Conservation (phyloP, 2,113 vertebrate species). For the Psilopsiagon aurifrons region DNA sequence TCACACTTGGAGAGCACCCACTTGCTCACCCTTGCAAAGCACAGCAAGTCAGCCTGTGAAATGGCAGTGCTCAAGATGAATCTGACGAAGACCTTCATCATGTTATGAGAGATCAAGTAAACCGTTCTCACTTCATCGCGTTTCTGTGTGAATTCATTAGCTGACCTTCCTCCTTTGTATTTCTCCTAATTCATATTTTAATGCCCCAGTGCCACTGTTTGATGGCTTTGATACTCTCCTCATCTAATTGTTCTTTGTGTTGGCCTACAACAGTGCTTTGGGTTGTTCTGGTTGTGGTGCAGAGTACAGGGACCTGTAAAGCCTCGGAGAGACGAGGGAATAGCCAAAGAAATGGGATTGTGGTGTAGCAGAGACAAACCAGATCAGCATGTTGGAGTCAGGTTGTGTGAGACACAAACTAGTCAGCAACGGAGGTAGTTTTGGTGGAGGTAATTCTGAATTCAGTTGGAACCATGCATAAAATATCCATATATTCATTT, state of each 20-base stretch:
- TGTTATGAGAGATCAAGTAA: background rate
- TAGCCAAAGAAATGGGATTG: background rate
- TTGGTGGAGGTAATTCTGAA: background rate
- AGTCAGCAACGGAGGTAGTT: background rate
- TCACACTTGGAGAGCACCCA: background rate
- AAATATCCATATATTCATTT: background rate
- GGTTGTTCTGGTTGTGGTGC: background rate
- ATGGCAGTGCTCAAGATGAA: background rate
- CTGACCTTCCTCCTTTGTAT: background rate
- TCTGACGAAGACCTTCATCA: background rate
- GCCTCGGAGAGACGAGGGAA: rapidly evolving
- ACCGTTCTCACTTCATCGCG: background rate
- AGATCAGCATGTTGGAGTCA: background rate
- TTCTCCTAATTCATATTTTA: background rate
- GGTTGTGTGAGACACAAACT: background rate
- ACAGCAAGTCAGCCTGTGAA: background rate
- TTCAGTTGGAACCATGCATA: background rate
- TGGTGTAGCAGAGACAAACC: background rate
- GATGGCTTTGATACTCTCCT: background rate
- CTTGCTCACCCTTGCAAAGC: background rate
- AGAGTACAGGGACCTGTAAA: background rate
- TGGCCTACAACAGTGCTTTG: rapidly evolving
- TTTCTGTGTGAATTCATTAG: background rate
- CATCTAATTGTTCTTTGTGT: background rate
- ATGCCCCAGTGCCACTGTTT: background rate